Conservation (phyloP, 2,113 vertebrate genomes). For the Gymnobelideus leadbeateri region DNA sequence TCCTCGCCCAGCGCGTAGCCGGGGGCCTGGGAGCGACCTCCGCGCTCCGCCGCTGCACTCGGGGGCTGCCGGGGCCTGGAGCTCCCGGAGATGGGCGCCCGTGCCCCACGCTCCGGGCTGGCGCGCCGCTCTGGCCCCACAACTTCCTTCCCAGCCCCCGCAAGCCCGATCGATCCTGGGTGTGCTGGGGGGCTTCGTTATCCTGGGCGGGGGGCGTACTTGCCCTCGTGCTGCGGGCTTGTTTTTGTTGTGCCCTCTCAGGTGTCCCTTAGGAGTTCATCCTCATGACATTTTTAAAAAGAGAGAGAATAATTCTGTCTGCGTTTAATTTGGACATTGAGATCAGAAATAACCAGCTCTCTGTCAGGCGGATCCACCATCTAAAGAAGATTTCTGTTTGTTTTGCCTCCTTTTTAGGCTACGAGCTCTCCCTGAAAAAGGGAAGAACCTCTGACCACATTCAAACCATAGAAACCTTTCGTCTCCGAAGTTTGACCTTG, state of each 20-base stretch:
- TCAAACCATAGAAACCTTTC: conserved; percentile 55
- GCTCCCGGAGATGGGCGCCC: too few relatives aligned
- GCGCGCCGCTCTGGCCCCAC: too few relatives aligned
- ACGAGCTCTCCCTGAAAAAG: background rate
- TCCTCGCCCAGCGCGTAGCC: background rate
- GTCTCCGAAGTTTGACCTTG: conserved; percentile 80
- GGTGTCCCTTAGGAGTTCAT: background rate
- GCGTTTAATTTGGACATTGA: background rate
- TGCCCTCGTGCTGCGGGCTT: background rate
- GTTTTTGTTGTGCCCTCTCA: background rate
- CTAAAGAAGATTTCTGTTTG: background rate
- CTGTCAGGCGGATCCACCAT: background rate
- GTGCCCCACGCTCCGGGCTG: too few relatives aligned
- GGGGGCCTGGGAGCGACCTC: background rate
- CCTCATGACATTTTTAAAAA: background rate
- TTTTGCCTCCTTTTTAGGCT: background rate
- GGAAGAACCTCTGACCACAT: conserved; percentile 11
- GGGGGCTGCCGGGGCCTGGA: too few relatives aligned
- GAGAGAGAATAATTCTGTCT: background rate
- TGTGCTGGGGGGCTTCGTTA: too few relatives aligned
- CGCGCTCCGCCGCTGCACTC: background rate
- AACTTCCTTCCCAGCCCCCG: background rate
- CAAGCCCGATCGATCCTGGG: too few relatives aligned
- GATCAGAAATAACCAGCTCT: background rate
- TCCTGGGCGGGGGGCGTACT: too few relatives aligned